Conservation (phyloP, 2,113 vertebrate genomes). For the Phoxinus phoxinus region DNA sequence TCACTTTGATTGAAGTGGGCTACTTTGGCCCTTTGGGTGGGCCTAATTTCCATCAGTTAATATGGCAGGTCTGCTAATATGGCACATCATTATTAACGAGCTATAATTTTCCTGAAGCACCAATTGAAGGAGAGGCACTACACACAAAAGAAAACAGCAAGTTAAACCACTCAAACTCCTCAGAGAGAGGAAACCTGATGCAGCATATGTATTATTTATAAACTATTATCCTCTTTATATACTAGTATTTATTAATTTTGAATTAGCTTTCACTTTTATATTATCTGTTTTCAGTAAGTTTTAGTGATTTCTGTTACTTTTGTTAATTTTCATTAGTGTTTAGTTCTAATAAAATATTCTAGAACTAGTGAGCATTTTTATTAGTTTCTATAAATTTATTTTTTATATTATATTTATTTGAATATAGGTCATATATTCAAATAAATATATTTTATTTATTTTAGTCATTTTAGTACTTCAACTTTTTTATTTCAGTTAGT, state of each 20-base stretch:
- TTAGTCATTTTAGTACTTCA: neutral
- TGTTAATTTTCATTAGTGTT: too few species aligned
- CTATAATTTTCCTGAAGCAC: neutral
- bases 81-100: slow-evolving; percentile 11
- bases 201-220: neutral
- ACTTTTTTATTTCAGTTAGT: neutral
- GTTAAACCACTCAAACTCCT: neutral
- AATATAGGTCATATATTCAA: too few species aligned
- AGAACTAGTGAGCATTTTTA: too few species aligned
- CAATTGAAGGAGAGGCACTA: neutral
- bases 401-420: neutral
- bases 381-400: too few species aligned
- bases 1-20: slow-evolving; percentile 27
- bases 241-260: too few species aligned
- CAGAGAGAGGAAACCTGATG: neutral
- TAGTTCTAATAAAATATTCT: too few species aligned
- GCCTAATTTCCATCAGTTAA: neutral
- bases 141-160: neutral
- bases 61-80: neutral
- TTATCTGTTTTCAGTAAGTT: neutral
- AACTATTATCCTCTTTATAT: neutral
- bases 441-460: too few species aligned
- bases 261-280: neutral
- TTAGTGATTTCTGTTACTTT: neutral
- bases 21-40: neutral